Percentiles rank a stretch among this genome's conserved stretches.
Evolutionary conservation across 1,140 invertebrate genomes (phyloP).

Genomic region (Anastatus disparis): DNA sequence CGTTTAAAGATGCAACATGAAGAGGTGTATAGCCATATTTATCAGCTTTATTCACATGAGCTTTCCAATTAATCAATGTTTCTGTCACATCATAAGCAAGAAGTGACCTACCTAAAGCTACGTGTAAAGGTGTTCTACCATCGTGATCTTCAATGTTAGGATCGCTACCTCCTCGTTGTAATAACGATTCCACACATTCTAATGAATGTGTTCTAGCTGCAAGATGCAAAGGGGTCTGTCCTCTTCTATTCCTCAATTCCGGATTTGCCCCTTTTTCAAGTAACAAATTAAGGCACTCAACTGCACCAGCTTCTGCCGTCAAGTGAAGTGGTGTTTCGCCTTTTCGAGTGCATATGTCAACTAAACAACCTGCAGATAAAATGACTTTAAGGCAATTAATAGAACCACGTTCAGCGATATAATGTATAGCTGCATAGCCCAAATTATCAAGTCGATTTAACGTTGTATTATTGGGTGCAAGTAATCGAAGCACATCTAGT

Average conservation of each 20-base stretch:
- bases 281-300: constrained; percentile 77
- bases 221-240: constrained; percentile 82
- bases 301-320: constrained; percentile 81
- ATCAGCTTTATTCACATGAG: constrained; percentile 86
- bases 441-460: constrained; percentile 76
- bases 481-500: constrained; percentile 76
- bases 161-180: constrained; percentile 77
- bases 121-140: constrained; percentile 79
- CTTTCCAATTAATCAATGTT: constrained; percentile 78
- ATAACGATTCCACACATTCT: constrained; percentile 80
- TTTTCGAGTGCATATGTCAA: constrained; percentile 72
- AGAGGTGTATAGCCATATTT: constrained; percentile 90
- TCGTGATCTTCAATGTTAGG: constrained; percentile 82
- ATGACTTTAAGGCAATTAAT: constrained; percentile 75
- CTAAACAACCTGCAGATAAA: constrained; percentile 71
- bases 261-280: constrained; percentile 78
- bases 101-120: constrained; percentile 80
- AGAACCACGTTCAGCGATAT: constrained; percentile 80
- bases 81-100: constrained; percentile 81
- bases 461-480: constrained; percentile 76
- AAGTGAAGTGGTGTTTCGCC: constrained; percentile 80
- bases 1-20: constrained; percentile 87
- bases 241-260: constrained; percentile 76
- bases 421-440: constrained; percentile 80
- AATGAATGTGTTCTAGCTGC: constrained; percentile 79